These are phyloP conservation scores for Amphilophus citrinellus DNA, from an alignment of 2,113 vertebrate genomes.

Conservation along the genomic window DNA sequence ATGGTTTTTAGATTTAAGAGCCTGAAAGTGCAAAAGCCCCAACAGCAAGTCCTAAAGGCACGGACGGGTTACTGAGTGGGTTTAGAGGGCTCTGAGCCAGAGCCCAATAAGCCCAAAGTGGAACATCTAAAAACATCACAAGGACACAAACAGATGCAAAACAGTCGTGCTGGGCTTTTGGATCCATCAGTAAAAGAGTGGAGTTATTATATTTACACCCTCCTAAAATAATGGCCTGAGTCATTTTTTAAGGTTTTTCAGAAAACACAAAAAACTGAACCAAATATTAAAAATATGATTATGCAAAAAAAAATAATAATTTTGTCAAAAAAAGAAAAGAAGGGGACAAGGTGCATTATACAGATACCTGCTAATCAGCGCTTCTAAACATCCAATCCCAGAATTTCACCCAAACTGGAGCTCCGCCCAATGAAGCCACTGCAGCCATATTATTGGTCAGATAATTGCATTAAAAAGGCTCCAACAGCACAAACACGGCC, in stretches of 20 bases:
- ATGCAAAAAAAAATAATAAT: too few species aligned
- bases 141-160: background rate
- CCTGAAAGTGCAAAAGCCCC: background rate
- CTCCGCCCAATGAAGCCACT: background rate
- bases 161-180: background rate
- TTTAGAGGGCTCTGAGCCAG: background rate
- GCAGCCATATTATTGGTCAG: too few species aligned
- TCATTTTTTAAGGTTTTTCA: too few species aligned
- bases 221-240: too few species aligned
- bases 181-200: background rate
- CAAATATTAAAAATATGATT: too few species aligned
- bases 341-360: too few species aligned
- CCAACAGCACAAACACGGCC: background rate
- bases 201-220: background rate
- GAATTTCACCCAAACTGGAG: background rate
- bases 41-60: background rate
- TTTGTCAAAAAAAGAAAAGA: too few species aligned
- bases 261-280: too few species aligned
- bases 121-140: background rate
- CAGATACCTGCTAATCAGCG: background rate
- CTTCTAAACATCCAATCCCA: background rate
- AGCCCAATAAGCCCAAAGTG: background rate
- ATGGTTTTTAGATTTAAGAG: constrained; percentile 7
- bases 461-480: background rate
- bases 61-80: constrained; percentile 6